A percentile compares a stretch with the other conserved stretches of the same genome.
Conservation (phyloP, 2,888 invertebrate species). For the Chironomus riparius region DNA sequence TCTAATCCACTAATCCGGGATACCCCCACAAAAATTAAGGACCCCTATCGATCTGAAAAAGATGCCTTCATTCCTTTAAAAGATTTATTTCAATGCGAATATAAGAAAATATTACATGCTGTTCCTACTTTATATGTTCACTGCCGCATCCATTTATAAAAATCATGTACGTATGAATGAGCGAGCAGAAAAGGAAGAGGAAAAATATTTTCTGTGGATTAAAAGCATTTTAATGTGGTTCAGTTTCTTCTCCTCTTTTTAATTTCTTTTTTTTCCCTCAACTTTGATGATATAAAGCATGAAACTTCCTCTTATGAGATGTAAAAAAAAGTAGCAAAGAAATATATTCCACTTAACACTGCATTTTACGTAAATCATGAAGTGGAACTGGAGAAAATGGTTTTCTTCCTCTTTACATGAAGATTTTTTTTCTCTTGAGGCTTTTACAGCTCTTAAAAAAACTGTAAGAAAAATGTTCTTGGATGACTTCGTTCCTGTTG, state of each 20-base stretch:
- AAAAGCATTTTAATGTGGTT: not conserved
- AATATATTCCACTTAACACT: not conserved
- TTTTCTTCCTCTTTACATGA: not conserved
- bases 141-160: no score
- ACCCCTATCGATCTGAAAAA: not conserved
- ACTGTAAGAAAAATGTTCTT: no score
- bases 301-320: no score
- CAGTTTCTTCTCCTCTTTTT: not conserved
- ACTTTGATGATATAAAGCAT: no score
- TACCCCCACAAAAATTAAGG: no score
- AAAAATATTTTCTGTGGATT: not conserved
- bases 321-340: not conserved
- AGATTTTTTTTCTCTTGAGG: not conserved
- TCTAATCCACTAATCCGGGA: no score
- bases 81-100: no score
- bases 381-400: not conserved
- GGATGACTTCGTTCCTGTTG: not conserved
- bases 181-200: no score
- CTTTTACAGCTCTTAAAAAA: not conserved
- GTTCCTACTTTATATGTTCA: no score
- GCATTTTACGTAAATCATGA: constrained; percentile 3
- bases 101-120: no score
- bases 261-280: not conserved
- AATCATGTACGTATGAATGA: no score
- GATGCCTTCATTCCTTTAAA: not conserved